Evolutionary conservation across 2,113 vertebrate species (phyloP).

Genomic region (Triplophysa tibetana): DNA sequence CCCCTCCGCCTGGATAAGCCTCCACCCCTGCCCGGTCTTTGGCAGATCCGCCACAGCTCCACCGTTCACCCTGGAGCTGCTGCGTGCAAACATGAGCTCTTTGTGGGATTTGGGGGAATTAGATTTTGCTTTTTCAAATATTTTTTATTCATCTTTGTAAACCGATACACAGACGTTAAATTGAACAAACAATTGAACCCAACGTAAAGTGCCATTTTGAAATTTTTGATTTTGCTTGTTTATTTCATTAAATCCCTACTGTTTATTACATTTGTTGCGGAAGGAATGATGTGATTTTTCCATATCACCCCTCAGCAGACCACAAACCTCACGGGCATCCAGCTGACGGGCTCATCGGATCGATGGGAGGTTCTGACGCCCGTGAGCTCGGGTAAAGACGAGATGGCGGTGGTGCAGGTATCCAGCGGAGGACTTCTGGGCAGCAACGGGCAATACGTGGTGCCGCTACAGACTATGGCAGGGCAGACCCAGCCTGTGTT

Average conservation of each 20-base stretch:
- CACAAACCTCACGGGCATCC: slow-evolving; percentile 91
- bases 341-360: slow-evolving; percentile 88
- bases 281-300: too few species aligned
- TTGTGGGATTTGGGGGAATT: neutral
- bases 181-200: neutral
- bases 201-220: neutral
- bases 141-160: neutral
- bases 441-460: slow-evolving; percentile 94
- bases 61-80: neutral
- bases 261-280: too few species aligned
- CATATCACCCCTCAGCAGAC: slow-evolving; percentile 73
- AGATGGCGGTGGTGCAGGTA: slow-evolving; percentile 93
- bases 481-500: slow-evolving; percentile 93
- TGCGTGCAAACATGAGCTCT: neutral
- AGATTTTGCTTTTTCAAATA: neutral
- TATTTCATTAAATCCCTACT: too few species aligned
- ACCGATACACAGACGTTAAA: neutral
- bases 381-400: slow-evolving; percentile 87
- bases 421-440: slow-evolving; percentile 88
- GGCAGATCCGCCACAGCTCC: slow-evolving; percentile 1
- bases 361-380: slow-evolving; percentile 97
- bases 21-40: slow-evolving; percentile 63
- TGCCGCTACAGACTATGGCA: slow-evolving; percentile 90
- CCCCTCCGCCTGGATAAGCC: slow-evolving; percentile 78
- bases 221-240: too few species aligned